These are phyloP conservation scores for Apistogramma diplotaenia DNA, from an alignment of 2,113 vertebrate species.

Conservation along the genomic window DNA sequence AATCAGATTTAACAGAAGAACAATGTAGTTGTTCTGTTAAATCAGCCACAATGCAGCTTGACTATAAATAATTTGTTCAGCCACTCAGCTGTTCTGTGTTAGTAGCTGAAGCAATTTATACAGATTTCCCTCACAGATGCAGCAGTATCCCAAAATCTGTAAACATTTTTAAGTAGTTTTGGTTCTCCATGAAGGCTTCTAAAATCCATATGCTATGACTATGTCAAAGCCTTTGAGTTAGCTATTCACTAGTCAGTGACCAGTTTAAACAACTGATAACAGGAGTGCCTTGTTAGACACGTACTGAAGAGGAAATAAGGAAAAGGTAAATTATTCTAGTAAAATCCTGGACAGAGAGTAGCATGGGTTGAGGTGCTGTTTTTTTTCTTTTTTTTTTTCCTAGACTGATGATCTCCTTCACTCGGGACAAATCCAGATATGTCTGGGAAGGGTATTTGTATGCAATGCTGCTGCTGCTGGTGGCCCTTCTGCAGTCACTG, in stretches of 20 bases:
- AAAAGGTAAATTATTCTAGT: neutral
- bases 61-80: neutral
- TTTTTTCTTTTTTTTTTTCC: neutral
- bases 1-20: neutral
- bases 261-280: neutral
- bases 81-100: neutral
- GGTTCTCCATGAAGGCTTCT: neutral
- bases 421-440: constrained; percentile 63
- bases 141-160: neutral
- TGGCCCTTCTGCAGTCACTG: constrained; percentile 83
- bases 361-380: too few relatives aligned
- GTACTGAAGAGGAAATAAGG: neutral
- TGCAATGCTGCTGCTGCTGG: constrained; percentile 78
- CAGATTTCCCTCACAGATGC: too few relatives aligned
- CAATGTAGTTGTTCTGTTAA: neutral
- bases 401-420: constrained; percentile 87
- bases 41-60: neutral
- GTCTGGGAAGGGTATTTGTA: constrained; percentile 87
- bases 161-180: neutral
- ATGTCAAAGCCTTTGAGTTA: neutral
- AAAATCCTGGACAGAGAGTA: too few relatives aligned
- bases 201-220: neutral
- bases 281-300: neutral
- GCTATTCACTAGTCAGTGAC: neutral
- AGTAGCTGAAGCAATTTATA: too few relatives aligned